A percentile compares a stretch with the other conserved stretches of the same genome.
phyloP scores from a whole-genome alignment of 1,140 invertebrate genomes.

The Adoxophyes honmai region DNA sequence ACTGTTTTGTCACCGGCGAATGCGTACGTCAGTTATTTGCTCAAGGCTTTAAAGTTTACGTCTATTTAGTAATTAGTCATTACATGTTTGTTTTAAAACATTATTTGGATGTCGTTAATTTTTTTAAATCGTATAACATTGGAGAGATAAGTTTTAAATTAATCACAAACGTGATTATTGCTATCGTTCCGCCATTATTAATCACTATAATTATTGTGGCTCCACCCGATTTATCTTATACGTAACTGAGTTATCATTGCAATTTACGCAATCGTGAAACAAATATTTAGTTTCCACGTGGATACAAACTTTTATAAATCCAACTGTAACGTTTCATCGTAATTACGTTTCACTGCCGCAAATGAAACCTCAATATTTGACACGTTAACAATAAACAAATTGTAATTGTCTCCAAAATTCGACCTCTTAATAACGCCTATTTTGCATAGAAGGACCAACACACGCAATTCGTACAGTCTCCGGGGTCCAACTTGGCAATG shows the following conservation, averaged over 20 bases:
- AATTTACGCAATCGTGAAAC: neutral
- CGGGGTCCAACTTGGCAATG: no score
- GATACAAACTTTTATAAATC: neutral
- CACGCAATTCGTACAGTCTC: no score
- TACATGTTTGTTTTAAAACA: neutral
- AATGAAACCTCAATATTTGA: no score
- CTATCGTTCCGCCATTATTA: neutral
- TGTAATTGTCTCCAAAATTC: no score
- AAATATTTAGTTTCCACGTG: neutral
- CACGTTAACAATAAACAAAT: no score
- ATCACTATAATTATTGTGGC: neutral
- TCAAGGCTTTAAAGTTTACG: neutral
- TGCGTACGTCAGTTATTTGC: neutral
- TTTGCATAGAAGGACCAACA: no score
- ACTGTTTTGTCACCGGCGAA: neutral
- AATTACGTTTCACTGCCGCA: no score
- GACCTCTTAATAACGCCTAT: no score
- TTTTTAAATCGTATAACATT: no score
- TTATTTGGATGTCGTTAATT: no score
- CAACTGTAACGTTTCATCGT: no score
- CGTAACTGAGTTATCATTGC: neutral
- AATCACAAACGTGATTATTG: neutral
- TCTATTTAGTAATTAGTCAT: neutral
- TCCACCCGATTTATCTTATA: neutral
- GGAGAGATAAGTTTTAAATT: neutral